Percentiles rank a stretch among this genome's conserved stretches.
These are phyloP conservation scores for Porites evermanni DNA, from an alignment of 92 coral and sea anemone genomes.

Conservation along the genomic window DNA sequence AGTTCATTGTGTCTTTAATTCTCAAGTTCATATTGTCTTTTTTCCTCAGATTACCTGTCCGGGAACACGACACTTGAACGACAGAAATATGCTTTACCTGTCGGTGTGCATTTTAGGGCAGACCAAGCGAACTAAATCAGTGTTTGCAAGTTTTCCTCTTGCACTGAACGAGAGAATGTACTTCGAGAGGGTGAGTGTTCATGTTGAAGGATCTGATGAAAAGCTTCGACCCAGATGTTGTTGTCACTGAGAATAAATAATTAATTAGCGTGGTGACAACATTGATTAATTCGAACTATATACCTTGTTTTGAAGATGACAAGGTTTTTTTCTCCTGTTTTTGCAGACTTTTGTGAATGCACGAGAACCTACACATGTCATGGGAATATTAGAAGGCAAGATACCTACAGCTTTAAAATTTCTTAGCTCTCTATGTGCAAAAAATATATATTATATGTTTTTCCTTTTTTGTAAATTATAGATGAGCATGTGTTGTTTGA, in stretches of 20 bases:
- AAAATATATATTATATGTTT: no score
- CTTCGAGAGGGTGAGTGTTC: slow-evolving; percentile 78
- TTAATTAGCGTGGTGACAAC: slow-evolving; percentile 1
- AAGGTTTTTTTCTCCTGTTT: neutral
- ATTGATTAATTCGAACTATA: slow-evolving; percentile 4
- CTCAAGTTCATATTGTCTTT: slow-evolving; percentile 7
- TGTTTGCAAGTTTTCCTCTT: slow-evolving; percentile 95
- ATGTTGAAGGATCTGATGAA: neutral
- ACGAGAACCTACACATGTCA: slow-evolving; percentile 89
- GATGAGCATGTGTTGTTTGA: slow-evolving; percentile 90
- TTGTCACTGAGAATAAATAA: slow-evolving; percentile 2
- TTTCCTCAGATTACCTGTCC: slow-evolving; percentile 89
- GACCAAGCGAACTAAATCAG: slow-evolving; percentile 91
- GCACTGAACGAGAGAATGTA: slow-evolving; percentile 89
- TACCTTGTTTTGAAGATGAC: neutral
- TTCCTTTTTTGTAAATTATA: slow-evolving; percentile 32
- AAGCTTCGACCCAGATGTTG: slow-evolving; percentile 13
- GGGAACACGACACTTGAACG: slow-evolving; percentile 94
- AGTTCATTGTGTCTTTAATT: neutral
- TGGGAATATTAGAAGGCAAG: slow-evolving; percentile 94
- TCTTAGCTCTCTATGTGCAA: no score
- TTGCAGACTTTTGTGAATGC: slow-evolving; percentile 83
- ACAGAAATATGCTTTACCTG: slow-evolving; percentile 93
- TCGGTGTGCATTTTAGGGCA: slow-evolving; percentile 80
- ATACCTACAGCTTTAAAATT: neutral